Base-by-base conservation (phyloP, 2,113 vertebrate species). In the Periophthalmodon schlosseri region DNA sequence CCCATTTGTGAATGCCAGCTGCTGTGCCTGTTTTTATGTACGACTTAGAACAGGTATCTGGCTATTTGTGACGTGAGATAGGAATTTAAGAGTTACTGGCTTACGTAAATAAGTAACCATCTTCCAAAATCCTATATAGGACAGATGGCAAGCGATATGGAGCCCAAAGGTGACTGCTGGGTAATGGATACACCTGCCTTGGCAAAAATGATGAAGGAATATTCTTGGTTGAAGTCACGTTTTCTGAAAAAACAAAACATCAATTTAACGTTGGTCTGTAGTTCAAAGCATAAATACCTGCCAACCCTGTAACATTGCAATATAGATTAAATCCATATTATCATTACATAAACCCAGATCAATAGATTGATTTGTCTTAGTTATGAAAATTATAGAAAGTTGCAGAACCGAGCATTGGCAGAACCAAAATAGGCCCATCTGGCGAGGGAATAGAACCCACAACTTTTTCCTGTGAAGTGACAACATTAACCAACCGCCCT, bases 111-210 rank as follows among this genome's bases (percentile, higher is more conserved):
- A 70, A 77, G 70, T 70, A 84, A 13, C 47, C 73, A 49, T 63
- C 28, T 18, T 73, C 16, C 20, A 20, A 65, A 75, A 58, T 73
- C 73, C 69, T 36, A 46, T 52, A 18, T 70, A 47, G 69, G 78
- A 82, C 91, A 90, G 87, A 90, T 90, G 88, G 86, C 57, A 8
- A 52, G 68, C 85, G 84, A 69, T 80, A 84, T 70, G 74, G 73
- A 81, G 79, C 71, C 78, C 18, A 44, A 72, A 75, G 80, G 81
- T 70, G 75, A 78, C 78, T 74, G 69, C 84, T 72, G 75, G 33
- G 79, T 84, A 79, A 88, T 78, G 77, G 75, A 84, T 84, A 72
- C 69, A 81, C 67, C 61, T 82, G 82, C 83, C 72, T 46, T 18
- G 44, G 33, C 67, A 65, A 18, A 67, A 64, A 78, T 58, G 58